Conservation (phyloP, 2,797 vertebrate species). For the Poecile montanus region DNA sequence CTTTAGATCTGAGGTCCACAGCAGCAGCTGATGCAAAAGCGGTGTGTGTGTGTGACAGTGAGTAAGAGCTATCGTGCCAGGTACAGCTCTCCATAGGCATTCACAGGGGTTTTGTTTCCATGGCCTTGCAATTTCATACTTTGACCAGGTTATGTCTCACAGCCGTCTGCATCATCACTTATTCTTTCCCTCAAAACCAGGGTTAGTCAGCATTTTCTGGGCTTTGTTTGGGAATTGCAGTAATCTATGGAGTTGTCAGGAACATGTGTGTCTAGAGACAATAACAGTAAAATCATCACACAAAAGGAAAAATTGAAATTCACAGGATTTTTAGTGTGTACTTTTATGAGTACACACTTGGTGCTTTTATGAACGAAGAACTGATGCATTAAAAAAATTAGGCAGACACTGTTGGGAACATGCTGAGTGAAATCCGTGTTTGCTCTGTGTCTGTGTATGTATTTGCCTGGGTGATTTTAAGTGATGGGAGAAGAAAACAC, state of each 20-base stretch:
- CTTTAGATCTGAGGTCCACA: neutral
- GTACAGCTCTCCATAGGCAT: neutral
- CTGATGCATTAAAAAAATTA: neutral
- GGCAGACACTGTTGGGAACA: neutral
- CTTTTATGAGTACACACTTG: neutral
- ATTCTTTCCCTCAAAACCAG: neutral
- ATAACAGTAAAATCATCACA: neutral
- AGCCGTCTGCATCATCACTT: neutral
- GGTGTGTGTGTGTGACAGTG: neutral
- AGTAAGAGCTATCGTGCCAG: neutral
- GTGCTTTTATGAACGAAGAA: neutral
- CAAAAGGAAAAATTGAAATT: neutral
- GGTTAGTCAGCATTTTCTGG: neutral
- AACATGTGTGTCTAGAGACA: neutral
- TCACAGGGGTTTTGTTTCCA: neutral
- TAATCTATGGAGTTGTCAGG: neutral
- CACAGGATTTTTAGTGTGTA: rapidly evolving
- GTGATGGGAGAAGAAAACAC: neutral
- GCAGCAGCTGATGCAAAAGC: neutral
- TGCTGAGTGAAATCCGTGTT: neutral
- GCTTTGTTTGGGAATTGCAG: neutral
- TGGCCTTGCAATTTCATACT: neutral
- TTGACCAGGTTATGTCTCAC: neutral
- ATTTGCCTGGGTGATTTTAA: neutral
- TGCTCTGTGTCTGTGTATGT: neutral